Evolutionary conservation across 2,888 invertebrate genomes (phyloP), one percentile per base, ranked within the genome.

Genomic region (Asteroscopus sphinx): DNA sequence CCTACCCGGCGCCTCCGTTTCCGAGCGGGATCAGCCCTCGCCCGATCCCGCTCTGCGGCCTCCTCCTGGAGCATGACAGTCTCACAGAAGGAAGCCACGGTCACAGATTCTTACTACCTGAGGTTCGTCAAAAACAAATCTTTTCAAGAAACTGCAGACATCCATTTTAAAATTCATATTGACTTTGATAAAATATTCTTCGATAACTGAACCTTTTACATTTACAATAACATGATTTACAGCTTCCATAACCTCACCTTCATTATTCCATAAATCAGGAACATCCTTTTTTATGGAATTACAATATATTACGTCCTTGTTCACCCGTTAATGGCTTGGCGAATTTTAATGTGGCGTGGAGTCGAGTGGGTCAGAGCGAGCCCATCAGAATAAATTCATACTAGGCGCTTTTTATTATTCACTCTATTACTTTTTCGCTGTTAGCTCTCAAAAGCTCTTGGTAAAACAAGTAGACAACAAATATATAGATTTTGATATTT

Each of bases 241-340:
- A 46, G 71, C 48, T 26, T 48, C 33, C 36, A 47, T 72, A 35
- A 45, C 73, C 40, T 67, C 52, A 67, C 72, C 52, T 52, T 39
- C 37, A 67, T 57, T 57, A 26, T 46, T 16, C 17, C 40, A 55
- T 59, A 72, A 72, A 72, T 72, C 69, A 54, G 44, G 35, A 33
- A 53, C 56, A 54, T 45, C 75, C 48, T 74, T 71, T 77, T 79
- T 67, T 65, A 70, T 58, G 59, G 61, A 69, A 71, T 72, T 63
- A 60, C 56, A 64, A 66, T 68, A 75, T 56, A 68, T 63, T 57
- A 57, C 51, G 59, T 39, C 44, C 68, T 56, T 55, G 61, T 55
- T 68, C 61, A 71, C 71, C 62, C 73, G 71, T 70, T 80, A 81
- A 80, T 80, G 79, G 81, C 70, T 73, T 73, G 66, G 79, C 71